Evolutionary conservation across 2,797 vertebrate genomes (phyloP).

Genomic region (Decapterus maruadsi): DNA sequence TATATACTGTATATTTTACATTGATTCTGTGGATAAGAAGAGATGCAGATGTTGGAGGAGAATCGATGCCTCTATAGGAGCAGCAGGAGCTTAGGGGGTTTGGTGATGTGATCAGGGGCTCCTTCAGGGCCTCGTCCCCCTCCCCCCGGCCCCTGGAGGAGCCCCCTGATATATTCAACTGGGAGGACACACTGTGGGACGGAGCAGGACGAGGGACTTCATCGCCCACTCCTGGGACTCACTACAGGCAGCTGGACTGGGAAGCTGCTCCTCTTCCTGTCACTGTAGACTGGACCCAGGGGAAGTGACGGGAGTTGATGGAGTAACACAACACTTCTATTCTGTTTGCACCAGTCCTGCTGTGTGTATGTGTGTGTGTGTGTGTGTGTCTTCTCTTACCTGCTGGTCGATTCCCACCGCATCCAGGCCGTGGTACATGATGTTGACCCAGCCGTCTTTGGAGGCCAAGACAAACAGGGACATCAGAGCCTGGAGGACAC

Average conservation of each 20-base stretch:
- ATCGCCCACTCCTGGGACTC: conserved; percentile 4
- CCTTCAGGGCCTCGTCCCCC: neutral
- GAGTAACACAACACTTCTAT: neutral
- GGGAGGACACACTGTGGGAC: neutral
- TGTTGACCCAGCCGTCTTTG: conserved; percentile 99
- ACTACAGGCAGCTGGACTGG: neutral
- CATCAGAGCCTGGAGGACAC: conserved; percentile 91
- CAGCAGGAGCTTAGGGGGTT: neutral
- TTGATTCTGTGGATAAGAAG: neutral
- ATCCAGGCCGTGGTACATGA: conserved; percentile 98
- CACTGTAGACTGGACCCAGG: neutral
- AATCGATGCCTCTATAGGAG: neutral
- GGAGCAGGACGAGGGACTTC: conserved; percentile 20
- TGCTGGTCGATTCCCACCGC: conserved; percentile 97
- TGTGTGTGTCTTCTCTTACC: conserved; percentile 78
- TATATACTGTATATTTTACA: neutral
- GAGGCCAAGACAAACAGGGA: conserved; percentile 97
- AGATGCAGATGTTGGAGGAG: neutral
- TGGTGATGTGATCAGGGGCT: neutral
- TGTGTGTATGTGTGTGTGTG: neutral
- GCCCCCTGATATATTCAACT: conserved; percentile 8
- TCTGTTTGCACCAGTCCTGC: too few relatives aligned
- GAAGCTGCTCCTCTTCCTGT: neutral
- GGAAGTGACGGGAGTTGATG: neutral
- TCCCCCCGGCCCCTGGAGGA: neutral